Evolutionary conservation across 2,888 invertebrate species (phyloP).

Genomic region (Dynastes maya): DNA sequence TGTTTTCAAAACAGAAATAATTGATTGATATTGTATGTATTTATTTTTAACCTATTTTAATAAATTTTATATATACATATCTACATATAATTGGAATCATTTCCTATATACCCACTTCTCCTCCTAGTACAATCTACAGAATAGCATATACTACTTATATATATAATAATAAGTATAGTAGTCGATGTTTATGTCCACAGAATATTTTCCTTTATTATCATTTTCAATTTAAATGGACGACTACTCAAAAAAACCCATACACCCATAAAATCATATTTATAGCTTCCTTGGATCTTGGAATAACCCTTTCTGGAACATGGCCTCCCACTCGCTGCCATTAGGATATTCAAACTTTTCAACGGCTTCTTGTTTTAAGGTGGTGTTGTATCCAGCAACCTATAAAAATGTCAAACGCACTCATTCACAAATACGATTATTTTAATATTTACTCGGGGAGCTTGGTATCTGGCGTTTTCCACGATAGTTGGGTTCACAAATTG

Average conservation of each 20-base stretch:
- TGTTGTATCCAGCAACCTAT: slow-evolving; percentile 86
- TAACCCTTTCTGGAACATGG: slow-evolving; percentile 76
- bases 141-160: background rate
- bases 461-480: slow-evolving; percentile 81
- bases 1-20: slow-evolving; percentile 62
- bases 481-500: slow-evolving; percentile 85
- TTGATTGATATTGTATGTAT: slow-evolving; percentile 15
- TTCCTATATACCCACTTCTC: slow-evolving; percentile 12
- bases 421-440: background rate
- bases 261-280: background rate
- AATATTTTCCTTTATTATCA: background rate
- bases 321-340: slow-evolving; percentile 83
- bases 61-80: slow-evolving; percentile 28
- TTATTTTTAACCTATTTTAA: slow-evolving; percentile 39
- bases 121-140: slow-evolving; percentile 5
- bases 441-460: slow-evolving; percentile 79
- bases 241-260: too few species aligned
- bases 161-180: background rate
- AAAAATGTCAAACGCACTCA: slow-evolving; percentile 54
- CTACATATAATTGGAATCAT: slow-evolving; percentile 8
- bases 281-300: slow-evolving; percentile 72
- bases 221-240: too few species aligned
- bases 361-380: slow-evolving; percentile 81
- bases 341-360: slow-evolving; percentile 84
- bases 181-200: background rate